Conservation (phyloP, 2,797 vertebrate species). For the Emys orbicularis region DNA sequence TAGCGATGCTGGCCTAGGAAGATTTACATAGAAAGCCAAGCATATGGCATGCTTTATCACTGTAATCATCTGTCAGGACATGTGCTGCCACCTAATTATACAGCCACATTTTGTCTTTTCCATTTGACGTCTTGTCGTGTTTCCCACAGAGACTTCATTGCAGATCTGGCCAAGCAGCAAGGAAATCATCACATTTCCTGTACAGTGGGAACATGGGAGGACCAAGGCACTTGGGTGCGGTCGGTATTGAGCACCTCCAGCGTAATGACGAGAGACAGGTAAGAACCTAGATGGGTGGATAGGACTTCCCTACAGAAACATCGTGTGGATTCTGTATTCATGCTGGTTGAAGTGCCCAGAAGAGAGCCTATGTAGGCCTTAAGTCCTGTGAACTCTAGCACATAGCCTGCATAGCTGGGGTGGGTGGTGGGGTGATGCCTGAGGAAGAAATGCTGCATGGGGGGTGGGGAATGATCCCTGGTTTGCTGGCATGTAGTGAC, state of each 20-base stretch:
- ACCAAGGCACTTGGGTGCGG: neutral
- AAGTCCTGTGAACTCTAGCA: neutral
- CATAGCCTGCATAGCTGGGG: neutral
- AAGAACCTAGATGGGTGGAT: neutral
- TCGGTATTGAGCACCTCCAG: neutral
- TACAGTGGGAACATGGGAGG: neutral
- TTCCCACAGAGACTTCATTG: neutral
- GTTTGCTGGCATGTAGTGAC: neutral
- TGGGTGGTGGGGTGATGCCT: neutral
- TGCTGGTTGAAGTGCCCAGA: neutral
- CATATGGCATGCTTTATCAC: conserved; percentile 72
- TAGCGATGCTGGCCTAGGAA: conserved; percentile 40
- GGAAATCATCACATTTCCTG: neutral
- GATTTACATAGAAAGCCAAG: conserved; percentile 62
- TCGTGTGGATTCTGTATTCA: neutral
- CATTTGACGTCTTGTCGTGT: conserved; percentile 5
- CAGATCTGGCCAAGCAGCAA: neutral
- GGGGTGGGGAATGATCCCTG: neutral
- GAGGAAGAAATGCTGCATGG: neutral
- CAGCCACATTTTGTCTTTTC: conserved; percentile 48
- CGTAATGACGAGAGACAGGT: no score
- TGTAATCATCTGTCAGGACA: conserved; percentile 69
- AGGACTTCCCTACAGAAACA: neutral
- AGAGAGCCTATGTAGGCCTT: neutral
- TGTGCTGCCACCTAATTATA: conserved; percentile 61